Evolutionary conservation across 2,888 invertebrate genomes (phyloP).

Genomic region (Rhamphomyia laevipes): DNA sequence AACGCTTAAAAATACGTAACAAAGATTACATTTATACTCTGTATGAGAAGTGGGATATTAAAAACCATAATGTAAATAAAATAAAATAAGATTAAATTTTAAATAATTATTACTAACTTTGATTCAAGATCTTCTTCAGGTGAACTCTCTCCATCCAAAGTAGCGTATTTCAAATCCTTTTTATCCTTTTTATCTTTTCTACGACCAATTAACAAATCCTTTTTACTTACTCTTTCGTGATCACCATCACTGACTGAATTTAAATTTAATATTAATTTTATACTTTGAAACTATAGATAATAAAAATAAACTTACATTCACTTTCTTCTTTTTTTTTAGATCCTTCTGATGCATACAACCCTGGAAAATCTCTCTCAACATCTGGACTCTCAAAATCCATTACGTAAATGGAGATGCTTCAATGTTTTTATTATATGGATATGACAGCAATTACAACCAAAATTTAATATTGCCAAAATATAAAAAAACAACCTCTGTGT

Average conservation of each 20-base stretch:
- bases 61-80: too few species aligned
- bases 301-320: slow-evolving; percentile 51
- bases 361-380: slow-evolving; percentile 82
- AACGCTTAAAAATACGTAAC: too few species aligned
- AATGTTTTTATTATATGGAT: too few species aligned
- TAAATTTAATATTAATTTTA: background rate
- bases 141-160: slow-evolving; percentile 78
- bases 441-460: too few species aligned
- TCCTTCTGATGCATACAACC: slow-evolving; percentile 72
- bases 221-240: slow-evolving; percentile 67
- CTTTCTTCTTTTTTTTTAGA: slow-evolving; percentile 52
- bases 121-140: slow-evolving; percentile 78
- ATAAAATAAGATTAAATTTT: slow-evolving; percentile 6
- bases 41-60: too few species aligned
- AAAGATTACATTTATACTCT: too few species aligned
- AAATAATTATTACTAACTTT: slow-evolving; percentile 43
- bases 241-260: slow-evolving; percentile 66
- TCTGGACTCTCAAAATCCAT: slow-evolving; percentile 57
- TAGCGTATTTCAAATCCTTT: slow-evolving; percentile 82
- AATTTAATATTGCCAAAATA: too few species aligned
- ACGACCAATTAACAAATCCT: slow-evolving; percentile 63
- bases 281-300: background rate
- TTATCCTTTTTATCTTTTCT: slow-evolving; percentile 77
- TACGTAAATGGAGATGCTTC: too few species aligned
- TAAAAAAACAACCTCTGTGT: too few species aligned